Percentiles rank a stretch among this genome's conserved stretches.
These are phyloP conservation scores for Varanus komodoensis DNA, from an alignment of 2,113 vertebrate species.

Conservation along the genomic window DNA sequence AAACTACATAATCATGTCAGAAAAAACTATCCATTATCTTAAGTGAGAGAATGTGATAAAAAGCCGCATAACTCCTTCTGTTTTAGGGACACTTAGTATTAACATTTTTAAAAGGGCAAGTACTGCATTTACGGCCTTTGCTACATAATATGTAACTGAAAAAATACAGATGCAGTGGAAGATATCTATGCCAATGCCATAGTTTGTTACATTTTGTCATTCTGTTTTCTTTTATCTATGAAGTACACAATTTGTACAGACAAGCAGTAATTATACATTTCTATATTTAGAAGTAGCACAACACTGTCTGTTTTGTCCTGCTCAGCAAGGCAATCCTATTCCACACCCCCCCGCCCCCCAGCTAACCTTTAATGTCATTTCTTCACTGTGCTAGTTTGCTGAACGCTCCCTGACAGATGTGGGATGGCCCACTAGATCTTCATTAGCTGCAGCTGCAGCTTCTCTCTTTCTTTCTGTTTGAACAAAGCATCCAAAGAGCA, in stretches of 20 bases:
- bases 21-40: neutral
- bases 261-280: slow-evolving; percentile 8
- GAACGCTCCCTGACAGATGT: fast-evolving
- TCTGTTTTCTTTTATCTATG: neutral
- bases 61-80: neutral
- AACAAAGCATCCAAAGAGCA: neutral
- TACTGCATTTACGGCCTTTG: neutral
- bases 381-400: neutral
- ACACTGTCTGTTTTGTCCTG: neutral
- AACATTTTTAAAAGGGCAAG: neutral
- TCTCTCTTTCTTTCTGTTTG: neutral
- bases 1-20: neutral
- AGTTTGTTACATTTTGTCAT: neutral
- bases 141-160: fast-evolving
- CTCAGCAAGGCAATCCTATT: slow-evolving; percentile 7
- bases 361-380: slow-evolving; percentile 26
- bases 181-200: neutral
- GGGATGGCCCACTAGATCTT: neutral
- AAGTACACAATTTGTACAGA: neutral
- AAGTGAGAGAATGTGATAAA: neutral
- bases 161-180: fast-evolving
- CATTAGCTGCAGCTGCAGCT: slow-evolving; percentile 15
- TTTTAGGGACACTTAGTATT: fast-evolving
- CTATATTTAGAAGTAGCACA: slow-evolving; percentile 9
- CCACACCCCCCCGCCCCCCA: neutral